Conservation (phyloP, 2,797 vertebrate genomes). For the Oreortyx pictus region DNA sequence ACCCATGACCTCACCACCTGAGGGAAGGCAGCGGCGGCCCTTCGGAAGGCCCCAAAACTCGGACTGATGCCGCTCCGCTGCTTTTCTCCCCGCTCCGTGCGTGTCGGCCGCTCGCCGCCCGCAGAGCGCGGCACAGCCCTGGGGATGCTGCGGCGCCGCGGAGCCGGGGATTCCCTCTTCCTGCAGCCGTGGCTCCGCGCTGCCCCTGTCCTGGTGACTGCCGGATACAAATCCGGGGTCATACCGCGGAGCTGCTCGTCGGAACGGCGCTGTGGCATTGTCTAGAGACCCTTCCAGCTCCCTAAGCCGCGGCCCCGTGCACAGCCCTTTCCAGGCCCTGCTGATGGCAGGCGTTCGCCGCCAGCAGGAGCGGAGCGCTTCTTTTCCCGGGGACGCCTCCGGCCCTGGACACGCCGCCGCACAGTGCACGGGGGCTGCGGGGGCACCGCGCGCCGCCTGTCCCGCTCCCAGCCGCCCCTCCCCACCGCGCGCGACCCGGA, state of each 20-base stretch:
- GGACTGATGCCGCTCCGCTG: neutral
- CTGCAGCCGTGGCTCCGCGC: fast-evolving
- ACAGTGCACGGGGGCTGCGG: too few species aligned
- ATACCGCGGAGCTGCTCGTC: neutral
- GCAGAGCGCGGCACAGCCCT: neutral
- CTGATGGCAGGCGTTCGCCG: neutral
- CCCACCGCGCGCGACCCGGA: too few species aligned
- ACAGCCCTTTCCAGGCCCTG: neutral
- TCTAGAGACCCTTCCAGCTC: too few species aligned
- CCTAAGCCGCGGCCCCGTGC: too few species aligned
- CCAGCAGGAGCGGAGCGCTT: neutral
- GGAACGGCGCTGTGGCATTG: neutral
- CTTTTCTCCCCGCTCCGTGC: neutral
- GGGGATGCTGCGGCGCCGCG: neutral
- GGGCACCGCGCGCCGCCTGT: neutral
- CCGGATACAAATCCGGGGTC: fast-evolving
- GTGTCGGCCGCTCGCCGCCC: neutral
- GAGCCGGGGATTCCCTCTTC: neutral
- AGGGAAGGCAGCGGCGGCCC: neutral
- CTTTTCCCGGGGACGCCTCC: neutral
- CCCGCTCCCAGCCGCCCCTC: neutral
- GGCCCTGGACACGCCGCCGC: neutral
- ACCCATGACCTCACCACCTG: neutral
- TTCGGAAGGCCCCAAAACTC: neutral
- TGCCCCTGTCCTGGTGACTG: fast-evolving